Percentiles rank a stretch among this genome's conserved stretches.
Evolutionary conservation across 2,888 invertebrate species (phyloP).

Genomic region (Mycalesis mineus): DNA sequence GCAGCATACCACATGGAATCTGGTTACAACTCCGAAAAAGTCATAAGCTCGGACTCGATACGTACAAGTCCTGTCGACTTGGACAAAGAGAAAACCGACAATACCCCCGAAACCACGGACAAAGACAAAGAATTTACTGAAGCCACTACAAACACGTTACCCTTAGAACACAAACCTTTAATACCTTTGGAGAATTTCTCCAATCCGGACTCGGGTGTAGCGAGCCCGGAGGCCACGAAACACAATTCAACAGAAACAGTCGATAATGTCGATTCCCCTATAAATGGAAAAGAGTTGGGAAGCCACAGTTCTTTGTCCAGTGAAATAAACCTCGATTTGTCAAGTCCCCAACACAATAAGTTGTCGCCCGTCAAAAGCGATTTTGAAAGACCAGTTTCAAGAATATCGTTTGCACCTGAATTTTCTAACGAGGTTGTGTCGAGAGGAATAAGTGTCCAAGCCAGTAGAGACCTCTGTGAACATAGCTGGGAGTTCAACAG

Average conservation of each 20-base stretch:
- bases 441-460: conserved; percentile 63
- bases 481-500: conserved; percentile 62
- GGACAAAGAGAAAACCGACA: conserved; percentile 77
- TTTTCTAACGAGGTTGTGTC: conserved; percentile 64
- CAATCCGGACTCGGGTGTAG: conserved; percentile 74
- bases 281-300: conserved; percentile 63
- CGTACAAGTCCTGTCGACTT: conserved; percentile 67
- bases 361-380: conserved; percentile 57
- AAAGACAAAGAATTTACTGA: conserved; percentile 76
- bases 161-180: conserved; percentile 66
- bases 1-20: conserved; percentile 79
- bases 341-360: conserved; percentile 68
- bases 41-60: conserved; percentile 68
- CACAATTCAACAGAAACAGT: conserved; percentile 76
- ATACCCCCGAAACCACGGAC: conserved; percentile 76
- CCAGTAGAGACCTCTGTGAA: conserved; percentile 56
- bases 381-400: conserved; percentile 56
- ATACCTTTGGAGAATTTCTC: conserved; percentile 61
- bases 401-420: conserved; percentile 59
- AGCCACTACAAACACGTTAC: conserved; percentile 50
- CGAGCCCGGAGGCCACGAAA: conserved; percentile 78
- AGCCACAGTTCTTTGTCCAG: conserved; percentile 74
- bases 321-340: conserved; percentile 77
- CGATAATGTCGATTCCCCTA: conserved; percentile 68
- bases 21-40: conserved; percentile 80